These are phyloP conservation scores for Escarpia spicata DNA, from an alignment of 2,888 invertebrate genomes.

Conservation along the genomic window DNA sequence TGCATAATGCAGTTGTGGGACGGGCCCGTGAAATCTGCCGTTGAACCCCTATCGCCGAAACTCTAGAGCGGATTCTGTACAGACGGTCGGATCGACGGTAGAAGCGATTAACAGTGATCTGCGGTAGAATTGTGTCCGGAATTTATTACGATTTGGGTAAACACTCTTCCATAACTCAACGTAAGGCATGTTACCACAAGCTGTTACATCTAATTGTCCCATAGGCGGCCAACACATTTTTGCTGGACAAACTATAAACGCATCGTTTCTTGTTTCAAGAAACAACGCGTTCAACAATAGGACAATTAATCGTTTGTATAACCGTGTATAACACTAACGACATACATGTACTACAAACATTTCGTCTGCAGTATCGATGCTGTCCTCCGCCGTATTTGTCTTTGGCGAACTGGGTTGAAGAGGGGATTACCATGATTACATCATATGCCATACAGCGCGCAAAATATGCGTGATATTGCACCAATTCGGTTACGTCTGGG, in stretches of 20 bases:
- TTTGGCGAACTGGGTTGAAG: too few species aligned
- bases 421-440: too few species aligned
- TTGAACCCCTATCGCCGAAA: background rate
- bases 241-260: too few species aligned
- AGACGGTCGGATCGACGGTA: background rate
- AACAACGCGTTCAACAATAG: too few species aligned
- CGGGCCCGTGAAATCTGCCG: background rate
- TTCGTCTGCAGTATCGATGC: background rate
- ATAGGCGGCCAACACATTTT: too few species aligned
- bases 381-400: too few species aligned
- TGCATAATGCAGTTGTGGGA: conserved; percentile 24
- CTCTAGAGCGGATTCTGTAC: background rate
- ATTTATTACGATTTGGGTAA: background rate
- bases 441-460: too few species aligned
- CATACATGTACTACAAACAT: background rate
- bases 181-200: too few species aligned
- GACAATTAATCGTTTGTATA: too few species aligned
- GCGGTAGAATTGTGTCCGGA: background rate
- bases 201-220: too few species aligned
- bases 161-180: background rate
- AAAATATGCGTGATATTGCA: background rate
- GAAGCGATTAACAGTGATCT: background rate
- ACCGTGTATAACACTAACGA: background rate
- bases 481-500: background rate
- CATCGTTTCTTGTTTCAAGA: too few species aligned